Evolutionary conservation across 2,113 vertebrate species (phyloP).

Genomic region (Indri indri): DNA sequence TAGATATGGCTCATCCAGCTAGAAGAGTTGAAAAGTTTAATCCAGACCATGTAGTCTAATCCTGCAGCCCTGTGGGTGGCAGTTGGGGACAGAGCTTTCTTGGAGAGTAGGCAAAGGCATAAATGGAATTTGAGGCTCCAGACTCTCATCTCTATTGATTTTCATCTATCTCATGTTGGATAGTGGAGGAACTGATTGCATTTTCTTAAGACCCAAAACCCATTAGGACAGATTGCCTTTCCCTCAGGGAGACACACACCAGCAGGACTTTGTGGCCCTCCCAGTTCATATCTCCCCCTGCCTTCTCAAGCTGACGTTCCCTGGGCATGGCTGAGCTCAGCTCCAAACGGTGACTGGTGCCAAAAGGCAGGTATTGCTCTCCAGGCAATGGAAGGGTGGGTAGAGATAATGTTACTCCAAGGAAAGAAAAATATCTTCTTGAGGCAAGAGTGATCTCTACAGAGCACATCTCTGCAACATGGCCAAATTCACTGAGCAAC

Average conservation of each 20-base stretch:
- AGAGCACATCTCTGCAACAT: neutral
- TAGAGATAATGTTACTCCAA: neutral
- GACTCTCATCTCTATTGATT: neutral
- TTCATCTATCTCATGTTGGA: neutral
- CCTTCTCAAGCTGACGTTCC: neutral
- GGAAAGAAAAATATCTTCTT: neutral
- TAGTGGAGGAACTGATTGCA: neutral
- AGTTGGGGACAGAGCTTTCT: neutral
- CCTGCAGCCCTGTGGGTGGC: neutral
- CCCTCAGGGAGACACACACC: too few species aligned
- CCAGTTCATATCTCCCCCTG: neutral
- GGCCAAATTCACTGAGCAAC: neutral
- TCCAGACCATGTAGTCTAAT: neutral
- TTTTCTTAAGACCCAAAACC: neutral
- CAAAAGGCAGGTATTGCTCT: neutral
- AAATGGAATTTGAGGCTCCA: neutral
- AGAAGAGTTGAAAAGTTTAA: neutral
- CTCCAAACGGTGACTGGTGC: neutral
- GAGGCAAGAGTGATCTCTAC: neutral
- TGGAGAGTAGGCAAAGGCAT: neutral
- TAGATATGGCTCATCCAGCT: neutral
- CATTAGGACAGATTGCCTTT: neutral
- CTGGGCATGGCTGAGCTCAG: neutral
- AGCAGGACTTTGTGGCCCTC: neutral
- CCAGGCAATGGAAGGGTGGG: neutral